phyloP scores from a whole-genome alignment of 2,797 vertebrate genomes.

The Micromesistius poutassou region DNA sequence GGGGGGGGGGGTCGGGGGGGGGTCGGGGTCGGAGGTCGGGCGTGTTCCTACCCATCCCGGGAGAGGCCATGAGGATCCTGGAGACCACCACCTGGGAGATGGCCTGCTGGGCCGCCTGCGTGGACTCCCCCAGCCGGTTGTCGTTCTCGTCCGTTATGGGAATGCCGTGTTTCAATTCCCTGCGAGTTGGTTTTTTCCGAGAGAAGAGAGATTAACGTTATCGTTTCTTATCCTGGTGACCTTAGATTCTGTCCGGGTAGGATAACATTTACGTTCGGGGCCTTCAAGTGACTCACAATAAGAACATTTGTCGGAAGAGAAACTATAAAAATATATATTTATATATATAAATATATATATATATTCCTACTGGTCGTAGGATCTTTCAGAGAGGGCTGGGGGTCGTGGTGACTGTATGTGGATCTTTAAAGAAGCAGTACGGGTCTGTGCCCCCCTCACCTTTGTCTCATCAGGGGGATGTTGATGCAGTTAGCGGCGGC shows the following conservation, averaged over 20 bases:
- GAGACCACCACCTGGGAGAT: conserved; percentile 95
- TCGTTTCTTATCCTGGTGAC: not conserved
- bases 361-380: too few relatives aligned
- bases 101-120: conserved; percentile 90
- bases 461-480: conserved; percentile 97
- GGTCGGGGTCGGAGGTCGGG: not conserved
- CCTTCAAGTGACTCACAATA: too few relatives aligned
- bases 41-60: conserved; percentile 89
- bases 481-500: conserved; percentile 99
- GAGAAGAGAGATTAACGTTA: not conserved
- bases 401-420: not conserved
- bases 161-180: conserved; percentile 92
- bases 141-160: conserved; percentile 90
- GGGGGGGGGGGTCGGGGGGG: too few relatives aligned
- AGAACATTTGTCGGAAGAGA: too few relatives aligned
- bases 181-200: conserved; percentile 50
- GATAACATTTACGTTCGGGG: not conserved
- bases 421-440: not conserved
- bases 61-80: conserved; percentile 95
- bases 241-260: not conserved
- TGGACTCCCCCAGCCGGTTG: conserved; percentile 89
- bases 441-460: conserved; percentile 67
- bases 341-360: too few relatives aligned
- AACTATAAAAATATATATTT: too few relatives aligned
- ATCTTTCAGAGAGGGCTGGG: not conserved